Evolutionary conservation across 2,113 vertebrate species (phyloP), one percentile per base, ranked within the genome.

Genomic region (Bos javanicus): DNA sequence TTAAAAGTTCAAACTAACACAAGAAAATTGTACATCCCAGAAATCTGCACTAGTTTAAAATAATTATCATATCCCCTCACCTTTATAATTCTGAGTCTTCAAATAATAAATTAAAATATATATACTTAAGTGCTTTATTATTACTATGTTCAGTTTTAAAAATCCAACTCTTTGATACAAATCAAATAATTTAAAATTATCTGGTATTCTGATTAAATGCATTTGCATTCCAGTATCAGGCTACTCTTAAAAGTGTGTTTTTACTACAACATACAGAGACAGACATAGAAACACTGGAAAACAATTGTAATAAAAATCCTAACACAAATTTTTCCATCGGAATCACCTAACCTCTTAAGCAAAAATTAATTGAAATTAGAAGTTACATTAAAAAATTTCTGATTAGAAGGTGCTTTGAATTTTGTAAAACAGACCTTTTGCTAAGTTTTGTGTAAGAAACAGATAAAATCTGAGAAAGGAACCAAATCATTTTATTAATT

Each of bases 381-480:
- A 67, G 43, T 57, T 90, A 60, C 28, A 90, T 71, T 92, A 87
- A 25, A 84, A 48, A n/a, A 52, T 93, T 57, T 81, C 46, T 91
- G 39, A 84, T 86, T 57, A 89, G 50, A 96, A 88, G 30, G 33
- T 90, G 21, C 39, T 93, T 64, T 84, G 52, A 95, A 87, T 17
- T 48, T 54, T 10, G 1, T 33, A 59, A 84, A 96, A 74, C 7
- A 78, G 16, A 94, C 14, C 67, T 71, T 78, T 92, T 17, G 74
- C 23, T 71, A 33, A 88, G 11, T 57, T 91, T 19, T 57, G 26
- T 36, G 15, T 82, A 85, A 95, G 64, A 97, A 94, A 89, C 5
- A 76, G n/a, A 76, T 23, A 90, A 92, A 95, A 95, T 39, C 28
- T 87, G n/a, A 94, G 54, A 89, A 97, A 95, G 54, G 21, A 87